phyloP scores from a whole-genome alignment of 1,140 invertebrate species.

The Nasonia vitripennis region DNA sequence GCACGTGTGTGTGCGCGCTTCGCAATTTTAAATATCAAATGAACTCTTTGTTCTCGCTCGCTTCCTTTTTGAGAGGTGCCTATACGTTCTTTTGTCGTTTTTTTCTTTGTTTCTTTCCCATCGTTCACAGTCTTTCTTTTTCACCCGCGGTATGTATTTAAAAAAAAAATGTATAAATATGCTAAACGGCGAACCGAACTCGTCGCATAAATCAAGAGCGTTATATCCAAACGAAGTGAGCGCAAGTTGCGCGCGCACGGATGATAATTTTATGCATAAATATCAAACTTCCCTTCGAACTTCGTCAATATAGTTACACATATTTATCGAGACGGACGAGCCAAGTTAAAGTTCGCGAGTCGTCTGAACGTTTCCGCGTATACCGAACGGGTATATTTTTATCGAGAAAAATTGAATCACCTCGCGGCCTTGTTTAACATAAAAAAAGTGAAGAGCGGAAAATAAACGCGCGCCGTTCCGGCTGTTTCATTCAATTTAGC shows the following conservation, averaged over 20 bases:
- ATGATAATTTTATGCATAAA: not conserved
- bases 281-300: not conserved
- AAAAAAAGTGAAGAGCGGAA: not conserved
- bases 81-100: not conserved
- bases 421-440: not conserved
- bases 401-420: too few relatives aligned
- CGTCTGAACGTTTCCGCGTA: too few relatives aligned
- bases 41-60: not conserved
- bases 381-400: too few relatives aligned
- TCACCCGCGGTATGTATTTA: too few relatives aligned
- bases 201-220: not conserved
- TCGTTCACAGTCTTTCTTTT: not conserved
- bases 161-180: too few relatives aligned
- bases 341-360: not conserved
- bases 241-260: not conserved
- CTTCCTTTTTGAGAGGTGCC: not conserved
- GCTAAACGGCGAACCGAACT: too few relatives aligned
- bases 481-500: not conserved
- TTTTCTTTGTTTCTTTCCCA: not conserved
- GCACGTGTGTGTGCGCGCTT: constrained; percentile 24
- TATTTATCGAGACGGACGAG: too few relatives aligned
- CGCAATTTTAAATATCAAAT: constrained; percentile 48
- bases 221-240: not conserved
- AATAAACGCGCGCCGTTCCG: not conserved
- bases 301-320: not conserved